Conservation (phyloP, 1,140 invertebrate genomes). For the Elysia chlorotica region DNA sequence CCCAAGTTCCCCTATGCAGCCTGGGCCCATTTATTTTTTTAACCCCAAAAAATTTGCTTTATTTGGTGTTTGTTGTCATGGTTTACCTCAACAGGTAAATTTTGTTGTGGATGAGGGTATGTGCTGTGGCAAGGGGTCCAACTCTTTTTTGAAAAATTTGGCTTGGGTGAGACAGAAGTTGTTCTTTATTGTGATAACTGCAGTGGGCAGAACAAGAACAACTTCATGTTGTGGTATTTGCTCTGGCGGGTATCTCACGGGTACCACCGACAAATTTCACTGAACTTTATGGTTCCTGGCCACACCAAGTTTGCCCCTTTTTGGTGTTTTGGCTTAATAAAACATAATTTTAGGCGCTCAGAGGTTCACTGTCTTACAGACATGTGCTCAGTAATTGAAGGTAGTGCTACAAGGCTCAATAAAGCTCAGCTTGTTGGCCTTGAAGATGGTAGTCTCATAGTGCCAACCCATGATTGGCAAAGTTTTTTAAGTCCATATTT, state of each 20-base stretch:
- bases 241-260: conserved; percentile 31
- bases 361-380: conserved; percentile 24
- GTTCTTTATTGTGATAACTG: conserved; percentile 35
- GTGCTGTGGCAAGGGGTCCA: conserved; percentile 31
- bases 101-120: conserved; percentile 34
- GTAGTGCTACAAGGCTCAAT: conserved; percentile 20
- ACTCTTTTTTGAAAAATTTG: conserved; percentile 34
- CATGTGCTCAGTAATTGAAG: conserved; percentile 18
- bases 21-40: no score
- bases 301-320: conserved; percentile 46
- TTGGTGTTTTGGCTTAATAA: conserved; percentile 44
- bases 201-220: conserved; percentile 41
- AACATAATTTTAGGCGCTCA: conserved; percentile 25
- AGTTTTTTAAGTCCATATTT: conserved; percentile 23
- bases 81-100: conserved; percentile 30
- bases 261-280: conserved; percentile 22
- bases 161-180: conserved; percentile 34
- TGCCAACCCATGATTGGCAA: conserved; percentile 31
- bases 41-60: conserved; percentile 36
- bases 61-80: conserved; percentile 37
- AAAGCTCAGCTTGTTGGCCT: conserved; percentile 26
- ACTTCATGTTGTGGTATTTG: conserved; percentile 34
- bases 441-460: conserved; percentile 22
- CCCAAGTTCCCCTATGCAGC: conserved; percentile 30
- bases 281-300: conserved; percentile 35